Conservation (phyloP, 2,797 vertebrate genomes). For the Squalus acanthias region DNA sequence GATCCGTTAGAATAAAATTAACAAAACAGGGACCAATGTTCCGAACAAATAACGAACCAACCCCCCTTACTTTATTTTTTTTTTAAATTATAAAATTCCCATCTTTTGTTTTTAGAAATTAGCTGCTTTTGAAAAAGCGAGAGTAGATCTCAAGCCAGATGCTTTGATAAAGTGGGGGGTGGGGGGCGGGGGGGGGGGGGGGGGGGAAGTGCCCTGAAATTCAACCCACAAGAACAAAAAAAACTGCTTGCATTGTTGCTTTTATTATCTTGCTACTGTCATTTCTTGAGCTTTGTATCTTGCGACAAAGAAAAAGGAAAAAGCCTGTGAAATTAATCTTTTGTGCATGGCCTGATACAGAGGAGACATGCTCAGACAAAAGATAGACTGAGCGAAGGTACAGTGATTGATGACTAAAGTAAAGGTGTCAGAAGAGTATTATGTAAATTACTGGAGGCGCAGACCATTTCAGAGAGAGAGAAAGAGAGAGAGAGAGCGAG, state of each 20-base stretch:
- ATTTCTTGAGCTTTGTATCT: conserved; percentile 95
- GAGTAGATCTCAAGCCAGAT: conserved; percentile 73
- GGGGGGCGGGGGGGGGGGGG: conserved; percentile 43
- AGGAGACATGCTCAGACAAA: conserved; percentile 99
- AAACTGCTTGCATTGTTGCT: conserved; percentile 96
- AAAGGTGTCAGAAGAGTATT: conserved; percentile 99
- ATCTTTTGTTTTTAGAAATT: not conserved
- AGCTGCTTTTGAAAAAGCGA: conserved; percentile 47
- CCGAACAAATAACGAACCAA: conserved; percentile 43
- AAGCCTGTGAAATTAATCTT: conserved; percentile 99
- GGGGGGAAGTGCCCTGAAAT: conserved; percentile 71
- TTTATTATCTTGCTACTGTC: conserved; percentile 97
- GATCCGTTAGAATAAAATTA: conserved; percentile 56
- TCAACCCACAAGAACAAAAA: conserved; percentile 81
- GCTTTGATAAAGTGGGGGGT: conserved; percentile 42
- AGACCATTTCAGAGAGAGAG: conserved; percentile 82
- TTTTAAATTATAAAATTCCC: not conserved
- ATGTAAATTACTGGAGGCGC: conserved; percentile 98
- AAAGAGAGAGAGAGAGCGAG: conserved; percentile 57
- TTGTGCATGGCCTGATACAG: conserved; percentile 98
- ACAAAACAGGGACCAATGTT: conserved; percentile 48
- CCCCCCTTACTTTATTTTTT: not conserved
- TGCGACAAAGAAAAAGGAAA: conserved; percentile 89
- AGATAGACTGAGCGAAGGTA: conserved; percentile 93
- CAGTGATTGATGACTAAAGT: conserved; percentile 99